Percentiles rank a stretch among this genome's conserved stretches.
Conservation (phyloP, 2,888 invertebrate genomes). For the Troides aeacus region DNA sequence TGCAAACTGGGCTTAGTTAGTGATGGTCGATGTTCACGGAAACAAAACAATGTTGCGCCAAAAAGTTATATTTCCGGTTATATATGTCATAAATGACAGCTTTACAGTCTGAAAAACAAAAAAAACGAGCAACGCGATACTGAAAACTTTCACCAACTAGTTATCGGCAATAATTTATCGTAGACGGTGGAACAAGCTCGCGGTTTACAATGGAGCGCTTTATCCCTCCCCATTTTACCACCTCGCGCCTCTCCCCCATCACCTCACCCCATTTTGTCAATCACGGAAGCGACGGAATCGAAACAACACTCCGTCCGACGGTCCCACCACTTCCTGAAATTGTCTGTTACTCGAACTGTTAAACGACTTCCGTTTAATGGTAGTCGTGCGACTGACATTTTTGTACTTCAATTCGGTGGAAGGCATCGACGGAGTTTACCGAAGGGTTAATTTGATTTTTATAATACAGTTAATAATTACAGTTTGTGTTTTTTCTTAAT, state of each 20-base stretch:
- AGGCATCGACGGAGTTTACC: too few relatives aligned
- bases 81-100: too few relatives aligned
- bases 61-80: too few relatives aligned
- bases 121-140: slow-evolving; percentile 9
- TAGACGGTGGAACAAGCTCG: slow-evolving; percentile 22
- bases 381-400: slow-evolving; percentile 22
- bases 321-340: slow-evolving; percentile 28
- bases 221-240: slow-evolving; percentile 7
- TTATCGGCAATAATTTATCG: slow-evolving; percentile 27
- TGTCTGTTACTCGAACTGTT: slow-evolving; percentile 27
- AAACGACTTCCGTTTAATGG: slow-evolving; percentile 25
- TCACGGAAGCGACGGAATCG: slow-evolving; percentile 32
- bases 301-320: slow-evolving; percentile 28
- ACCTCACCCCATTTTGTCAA: slow-evolving; percentile 25
- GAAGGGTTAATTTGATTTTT: too few relatives aligned
- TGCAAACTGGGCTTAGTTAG: too few relatives aligned
- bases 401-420: slow-evolving; percentile 9
- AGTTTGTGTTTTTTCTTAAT: too few relatives aligned
- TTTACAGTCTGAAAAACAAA: background rate
- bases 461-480: too few relatives aligned
- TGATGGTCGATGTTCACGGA: too few relatives aligned
- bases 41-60: too few relatives aligned
- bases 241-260: background rate
- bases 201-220: slow-evolving; percentile 28
- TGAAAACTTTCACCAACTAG: slow-evolving; percentile 24